Evolutionary conservation across 2,888 invertebrate genomes (phyloP).

Genomic region (Lasioglossum figueresi): DNA sequence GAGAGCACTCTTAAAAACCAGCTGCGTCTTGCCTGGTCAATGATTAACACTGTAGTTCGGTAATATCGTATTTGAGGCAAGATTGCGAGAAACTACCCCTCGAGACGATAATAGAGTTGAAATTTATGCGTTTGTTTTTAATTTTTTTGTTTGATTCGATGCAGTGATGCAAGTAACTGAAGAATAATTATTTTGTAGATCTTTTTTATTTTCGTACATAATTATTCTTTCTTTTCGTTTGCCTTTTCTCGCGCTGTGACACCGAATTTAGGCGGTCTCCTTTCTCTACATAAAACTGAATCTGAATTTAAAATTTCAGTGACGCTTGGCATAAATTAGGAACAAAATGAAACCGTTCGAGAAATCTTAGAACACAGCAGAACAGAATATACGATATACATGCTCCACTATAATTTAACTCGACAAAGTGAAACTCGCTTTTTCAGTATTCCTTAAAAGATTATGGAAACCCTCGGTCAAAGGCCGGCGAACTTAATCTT

Average conservation of each 20-base stretch:
- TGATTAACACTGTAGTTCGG: neutral
- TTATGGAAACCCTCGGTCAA: neutral
- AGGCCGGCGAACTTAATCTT: neutral
- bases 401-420: neutral
- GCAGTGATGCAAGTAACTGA: neutral
- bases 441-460: constrained; percentile 1
- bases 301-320: neutral
- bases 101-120: neutral
- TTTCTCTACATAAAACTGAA: neutral
- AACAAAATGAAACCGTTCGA: neutral
- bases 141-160: neutral
- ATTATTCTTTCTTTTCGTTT: no score
- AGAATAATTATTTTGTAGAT: neutral
- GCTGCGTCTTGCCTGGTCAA: neutral
- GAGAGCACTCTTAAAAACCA: neutral
- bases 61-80: neutral
- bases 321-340: neutral
- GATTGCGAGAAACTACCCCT: neutral
- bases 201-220: neutral
- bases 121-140: neutral
- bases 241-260: no score
- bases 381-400: neutral
- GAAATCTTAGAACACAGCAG: neutral
- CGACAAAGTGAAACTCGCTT: neutral
- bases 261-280: neutral